phyloP scores from a whole-genome alignment of 2,888 invertebrate genomes.

The Aphrophora alni region DNA sequence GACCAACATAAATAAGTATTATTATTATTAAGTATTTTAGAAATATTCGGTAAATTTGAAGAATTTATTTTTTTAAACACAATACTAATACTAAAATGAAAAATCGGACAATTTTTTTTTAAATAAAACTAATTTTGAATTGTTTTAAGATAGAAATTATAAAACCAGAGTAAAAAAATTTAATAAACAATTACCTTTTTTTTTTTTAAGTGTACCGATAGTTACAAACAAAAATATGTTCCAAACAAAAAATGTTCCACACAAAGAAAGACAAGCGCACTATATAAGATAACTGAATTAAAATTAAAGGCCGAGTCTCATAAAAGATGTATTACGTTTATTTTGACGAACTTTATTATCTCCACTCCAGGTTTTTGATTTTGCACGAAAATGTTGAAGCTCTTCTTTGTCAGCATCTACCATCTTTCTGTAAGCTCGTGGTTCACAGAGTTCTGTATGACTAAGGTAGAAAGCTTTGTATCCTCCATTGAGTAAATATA shows the following conservation, averaged over 20 bases:
- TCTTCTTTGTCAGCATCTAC: constrained; percentile 77
- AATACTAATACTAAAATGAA: neutral
- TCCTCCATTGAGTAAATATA: constrained; percentile 91
- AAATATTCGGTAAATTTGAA: too few species aligned
- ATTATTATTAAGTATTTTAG: too few species aligned
- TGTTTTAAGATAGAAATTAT: neutral
- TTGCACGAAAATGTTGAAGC: constrained; percentile 74
- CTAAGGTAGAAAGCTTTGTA: constrained; percentile 83
- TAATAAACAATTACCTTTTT: too few species aligned
- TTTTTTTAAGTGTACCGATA: too few species aligned
- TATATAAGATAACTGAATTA: too few species aligned
- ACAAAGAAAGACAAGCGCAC: too few species aligned
- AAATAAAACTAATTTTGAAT: neutral
- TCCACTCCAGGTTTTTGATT: constrained; percentile 76
- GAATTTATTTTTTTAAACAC: neutral
- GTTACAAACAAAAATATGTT: too few species aligned
- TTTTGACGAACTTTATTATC: constrained; percentile 54
- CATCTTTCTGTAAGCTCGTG: constrained; percentile 84
- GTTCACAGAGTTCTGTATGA: constrained; percentile 72
- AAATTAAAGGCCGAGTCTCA: constrained; percentile 41
- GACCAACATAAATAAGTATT: too few species aligned
- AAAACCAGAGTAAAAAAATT: too few species aligned
- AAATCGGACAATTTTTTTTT: neutral
- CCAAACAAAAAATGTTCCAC: too few species aligned
- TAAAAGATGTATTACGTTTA: constrained; percentile 42